Percentiles rank a stretch among this genome's conserved stretches.
Evolutionary conservation across 2,888 invertebrate species (phyloP).

Genomic region (Trachelus stipa): DNA sequence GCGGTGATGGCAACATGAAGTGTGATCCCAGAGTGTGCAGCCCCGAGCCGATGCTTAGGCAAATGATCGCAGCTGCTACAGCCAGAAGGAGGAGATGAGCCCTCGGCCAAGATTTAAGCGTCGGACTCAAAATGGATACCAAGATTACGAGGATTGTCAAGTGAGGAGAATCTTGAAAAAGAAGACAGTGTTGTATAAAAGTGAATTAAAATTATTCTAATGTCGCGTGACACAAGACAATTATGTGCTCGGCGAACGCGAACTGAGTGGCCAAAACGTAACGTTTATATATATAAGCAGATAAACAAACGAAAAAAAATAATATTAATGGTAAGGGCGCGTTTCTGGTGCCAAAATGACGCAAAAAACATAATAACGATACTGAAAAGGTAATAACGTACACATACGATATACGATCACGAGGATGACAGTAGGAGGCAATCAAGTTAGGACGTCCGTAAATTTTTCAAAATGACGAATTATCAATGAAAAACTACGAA

Average conservation of each 20-base stretch:
- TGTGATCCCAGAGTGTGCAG: constrained; percentile 92
- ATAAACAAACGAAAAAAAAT: constrained; percentile 25
- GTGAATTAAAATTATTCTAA: constrained; percentile 57
- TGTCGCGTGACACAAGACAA: constrained; percentile 61
- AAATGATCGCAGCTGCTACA: constrained; percentile 88
- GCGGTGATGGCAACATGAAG: constrained; percentile 93
- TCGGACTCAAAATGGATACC: constrained; percentile 22
- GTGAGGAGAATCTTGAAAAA: constrained; percentile 28
- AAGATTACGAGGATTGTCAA: constrained; percentile 25
- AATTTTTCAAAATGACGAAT: background rate
- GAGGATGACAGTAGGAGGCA: too few species aligned
- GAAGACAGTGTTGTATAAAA: constrained; percentile 56
- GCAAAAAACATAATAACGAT: constrained; percentile 12
- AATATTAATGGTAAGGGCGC: constrained; percentile 37
- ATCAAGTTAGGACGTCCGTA: too few species aligned
- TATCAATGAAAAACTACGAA: constrained; percentile 3
- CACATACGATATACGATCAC: constrained; percentile 10
- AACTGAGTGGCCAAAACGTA: constrained; percentile 66
- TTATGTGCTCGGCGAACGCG: constrained; percentile 60
- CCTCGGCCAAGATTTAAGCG: constrained; percentile 28
- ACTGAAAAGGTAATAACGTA: constrained; percentile 11
- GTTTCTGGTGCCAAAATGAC: constrained; percentile 59
- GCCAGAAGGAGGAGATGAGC: constrained; percentile 79
- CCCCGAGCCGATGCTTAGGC: constrained; percentile 89
- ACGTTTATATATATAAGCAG: constrained; percentile 52